Conservation (phyloP, 2,797 vertebrate species). For the Podarcis siculus region DNA sequence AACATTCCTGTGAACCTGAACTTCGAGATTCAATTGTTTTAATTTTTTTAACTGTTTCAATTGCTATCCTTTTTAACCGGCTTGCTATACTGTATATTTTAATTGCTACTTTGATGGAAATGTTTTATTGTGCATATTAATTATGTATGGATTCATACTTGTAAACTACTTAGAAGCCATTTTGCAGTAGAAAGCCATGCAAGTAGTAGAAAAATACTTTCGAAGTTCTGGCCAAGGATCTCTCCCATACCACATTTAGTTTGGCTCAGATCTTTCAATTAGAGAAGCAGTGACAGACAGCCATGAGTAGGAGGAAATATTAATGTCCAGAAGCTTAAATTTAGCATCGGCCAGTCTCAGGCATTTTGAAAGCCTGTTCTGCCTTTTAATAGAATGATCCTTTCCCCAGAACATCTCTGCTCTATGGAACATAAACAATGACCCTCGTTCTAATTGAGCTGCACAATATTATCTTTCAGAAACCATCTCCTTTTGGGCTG, state of each 20-base stretch:
- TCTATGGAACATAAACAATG: slow-evolving; percentile 9
- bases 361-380: slow-evolving; percentile 4
- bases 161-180: no score
- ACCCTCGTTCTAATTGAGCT: neutral
- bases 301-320: neutral
- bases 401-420: slow-evolving; percentile 3
- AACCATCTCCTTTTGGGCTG: neutral
- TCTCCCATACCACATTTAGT: neutral
- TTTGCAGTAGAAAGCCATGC: no score
- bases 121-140: no score
- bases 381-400: slow-evolving; percentile 9
- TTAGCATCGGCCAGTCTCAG: neutral
- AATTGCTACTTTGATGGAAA: no score
- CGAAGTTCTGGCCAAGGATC: neutral
- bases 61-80: no score
- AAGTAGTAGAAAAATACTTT: neutral
- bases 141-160: no score
- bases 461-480: neutral
- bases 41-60: no score
- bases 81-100: no score
- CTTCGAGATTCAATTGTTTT: no score
- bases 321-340: slow-evolving; percentile 14
- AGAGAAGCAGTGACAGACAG: neutral
- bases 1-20: no score
- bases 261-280: neutral